Percentiles rank a stretch among this genome's conserved stretches.
Conservation (phyloP, 2,113 vertebrate species). For the Pycnonotus jocosus region DNA sequence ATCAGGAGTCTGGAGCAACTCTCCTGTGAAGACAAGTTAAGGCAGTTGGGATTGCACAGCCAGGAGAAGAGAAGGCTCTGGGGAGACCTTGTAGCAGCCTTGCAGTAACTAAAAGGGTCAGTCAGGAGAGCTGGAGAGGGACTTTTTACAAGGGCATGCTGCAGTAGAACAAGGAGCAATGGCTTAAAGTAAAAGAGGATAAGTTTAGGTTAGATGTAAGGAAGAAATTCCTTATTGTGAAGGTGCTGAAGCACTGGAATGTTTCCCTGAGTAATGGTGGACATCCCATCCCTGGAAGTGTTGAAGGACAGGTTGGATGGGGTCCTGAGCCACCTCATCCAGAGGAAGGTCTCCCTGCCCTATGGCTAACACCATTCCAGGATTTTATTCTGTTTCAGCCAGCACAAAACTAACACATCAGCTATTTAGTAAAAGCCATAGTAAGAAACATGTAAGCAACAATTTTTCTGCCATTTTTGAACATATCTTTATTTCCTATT, state of each 20-base stretch:
- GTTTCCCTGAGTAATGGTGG: neutral
- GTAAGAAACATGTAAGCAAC: neutral
- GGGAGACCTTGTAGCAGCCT: neutral
- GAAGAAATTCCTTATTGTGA: neutral
- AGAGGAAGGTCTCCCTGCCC: neutral
- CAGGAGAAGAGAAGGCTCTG: neutral
- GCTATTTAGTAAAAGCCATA: neutral
- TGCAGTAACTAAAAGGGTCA: neutral
- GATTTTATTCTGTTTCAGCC: neutral
- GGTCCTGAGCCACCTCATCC: neutral
- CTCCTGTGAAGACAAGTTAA: neutral
- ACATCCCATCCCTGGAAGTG: neutral
- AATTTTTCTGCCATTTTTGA: neutral
- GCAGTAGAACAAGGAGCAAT: fast-evolving
- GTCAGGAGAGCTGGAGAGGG: neutral
- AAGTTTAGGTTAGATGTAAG: neutral
- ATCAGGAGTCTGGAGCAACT: neutral
- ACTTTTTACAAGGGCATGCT: fast-evolving
- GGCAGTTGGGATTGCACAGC: neutral
- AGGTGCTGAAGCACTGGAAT: neutral
- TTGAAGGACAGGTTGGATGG: neutral
- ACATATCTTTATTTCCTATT: neutral
- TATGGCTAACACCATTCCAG: neutral
- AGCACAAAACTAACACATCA: neutral
- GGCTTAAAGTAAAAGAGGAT: neutral